Evolutionary conservation across 1,140 invertebrate species (phyloP).

Genomic region (Hypothenemus hampei): DNA sequence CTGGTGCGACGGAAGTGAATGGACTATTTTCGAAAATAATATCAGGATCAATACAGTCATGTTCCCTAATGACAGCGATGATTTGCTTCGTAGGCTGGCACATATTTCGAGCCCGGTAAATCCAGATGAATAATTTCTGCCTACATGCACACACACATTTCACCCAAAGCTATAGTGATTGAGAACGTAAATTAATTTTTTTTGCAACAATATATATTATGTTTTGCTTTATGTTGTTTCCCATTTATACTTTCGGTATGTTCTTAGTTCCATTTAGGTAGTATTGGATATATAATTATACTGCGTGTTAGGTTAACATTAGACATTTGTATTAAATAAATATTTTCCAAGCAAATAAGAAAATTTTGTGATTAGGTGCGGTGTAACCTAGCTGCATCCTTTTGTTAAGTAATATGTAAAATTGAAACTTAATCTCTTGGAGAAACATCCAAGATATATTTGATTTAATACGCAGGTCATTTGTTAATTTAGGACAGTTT

Average conservation of each 20-base stretch:
- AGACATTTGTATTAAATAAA: constrained; percentile 25
- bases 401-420: constrained; percentile 25
- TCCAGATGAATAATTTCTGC: constrained; percentile 3
- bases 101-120: constrained; percentile 34
- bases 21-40: constrained; percentile 42
- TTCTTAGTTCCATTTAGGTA: constrained; percentile 31
- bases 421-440: constrained; percentile 23
- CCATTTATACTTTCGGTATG: constrained; percentile 40
- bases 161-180: constrained; percentile 38
- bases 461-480: constrained; percentile 33
- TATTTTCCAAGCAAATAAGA: constrained; percentile 29
- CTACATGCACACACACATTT: constrained; percentile 21
- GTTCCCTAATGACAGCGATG: constrained; percentile 45
- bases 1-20: constrained; percentile 14
- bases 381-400: constrained; percentile 8
- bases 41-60: constrained; percentile 36
- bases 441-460: constrained; percentile 12
- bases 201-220: constrained; percentile 26
- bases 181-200: constrained; percentile 24
- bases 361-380: constrained; percentile 27
- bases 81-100: constrained; percentile 39
- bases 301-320: constrained; percentile 32
- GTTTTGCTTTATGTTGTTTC: constrained; percentile 37
- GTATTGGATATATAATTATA: constrained; percentile 31
- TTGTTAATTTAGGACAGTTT: constrained; percentile 30